Conservation (phyloP, 1,140 invertebrate species). For the Helicoverpa zea region DNA sequence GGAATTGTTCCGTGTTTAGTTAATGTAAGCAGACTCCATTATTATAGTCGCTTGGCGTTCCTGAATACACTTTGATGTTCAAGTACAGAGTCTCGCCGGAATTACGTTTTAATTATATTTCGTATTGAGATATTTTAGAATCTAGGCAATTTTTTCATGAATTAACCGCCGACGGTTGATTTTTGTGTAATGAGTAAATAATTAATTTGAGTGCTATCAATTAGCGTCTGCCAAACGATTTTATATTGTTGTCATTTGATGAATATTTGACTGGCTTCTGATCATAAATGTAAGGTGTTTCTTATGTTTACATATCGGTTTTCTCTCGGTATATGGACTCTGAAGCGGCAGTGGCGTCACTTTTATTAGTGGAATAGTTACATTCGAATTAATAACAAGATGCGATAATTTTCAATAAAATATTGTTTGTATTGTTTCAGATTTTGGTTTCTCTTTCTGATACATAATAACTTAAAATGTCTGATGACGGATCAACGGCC, state of each 20-base stretch:
- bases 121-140: background rate
- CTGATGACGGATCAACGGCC: conserved; percentile 85
- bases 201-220: conserved; percentile 19
- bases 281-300: no score
- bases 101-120: background rate
- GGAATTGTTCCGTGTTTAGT: conserved; percentile 51
- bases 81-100: background rate
- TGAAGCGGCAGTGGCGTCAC: conserved; percentile 5
- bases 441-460: conserved; percentile 51
- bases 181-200: conserved; percentile 1
- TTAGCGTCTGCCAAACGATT: background rate
- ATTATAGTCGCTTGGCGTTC: conserved; percentile 65
- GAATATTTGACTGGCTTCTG: conserved; percentile 33
- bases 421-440: conserved; percentile 49
- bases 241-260: conserved; percentile 58
- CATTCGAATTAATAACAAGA: background rate
- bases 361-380: no score
- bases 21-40: conserved; percentile 73
- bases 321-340: no score
- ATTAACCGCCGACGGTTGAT: background rate
- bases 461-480: conserved; percentile 73
- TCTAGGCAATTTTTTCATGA: background rate
- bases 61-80: conserved; percentile 47
- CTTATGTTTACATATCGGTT: no score
- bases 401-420: background rate